Evolutionary conservation across 2,113 vertebrate species (phyloP).

Genomic region (Paradoxurus hermaphroditus): DNA sequence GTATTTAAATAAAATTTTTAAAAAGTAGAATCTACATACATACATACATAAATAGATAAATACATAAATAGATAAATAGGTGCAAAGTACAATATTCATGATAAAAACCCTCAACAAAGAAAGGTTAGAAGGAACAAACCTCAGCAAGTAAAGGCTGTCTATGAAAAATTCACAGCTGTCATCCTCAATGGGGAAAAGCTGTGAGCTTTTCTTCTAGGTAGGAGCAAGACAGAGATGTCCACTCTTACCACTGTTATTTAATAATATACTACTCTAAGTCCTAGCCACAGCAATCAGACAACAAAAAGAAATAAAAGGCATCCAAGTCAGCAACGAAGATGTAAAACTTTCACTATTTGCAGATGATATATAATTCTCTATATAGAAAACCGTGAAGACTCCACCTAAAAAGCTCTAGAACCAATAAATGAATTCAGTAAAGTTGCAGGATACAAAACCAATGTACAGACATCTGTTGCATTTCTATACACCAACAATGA

Average conservation of each 20-base stretch:
- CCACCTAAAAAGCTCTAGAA: not conserved
- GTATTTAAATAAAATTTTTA: too few relatives aligned
- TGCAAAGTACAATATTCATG: not conserved
- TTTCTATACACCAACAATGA: not conserved
- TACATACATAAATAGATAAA: too few relatives aligned
- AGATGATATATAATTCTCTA: not conserved
- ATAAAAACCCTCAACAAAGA: not conserved
- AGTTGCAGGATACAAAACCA: not conserved
- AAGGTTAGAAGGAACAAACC: not conserved
- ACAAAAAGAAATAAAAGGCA: not conserved
- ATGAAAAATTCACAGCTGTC: not conserved
- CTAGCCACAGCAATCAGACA: not conserved
- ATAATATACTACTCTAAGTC: not conserved
- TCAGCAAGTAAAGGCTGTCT: not conserved
- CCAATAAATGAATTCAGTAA: not conserved
- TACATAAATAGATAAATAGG: too few relatives aligned
- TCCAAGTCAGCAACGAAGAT: not conserved
- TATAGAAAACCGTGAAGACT: not conserved
- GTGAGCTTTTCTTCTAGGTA: not conserved
- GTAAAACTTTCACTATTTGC: not conserved
- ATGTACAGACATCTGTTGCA: not conserved
- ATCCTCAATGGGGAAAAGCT: not conserved
- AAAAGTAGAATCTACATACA: too few relatives aligned
- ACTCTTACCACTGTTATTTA: not conserved
- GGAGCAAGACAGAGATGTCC: not conserved